phyloP scores from a whole-genome alignment of 2,797 vertebrate genomes.

The Acestrorhynchus altus region DNA sequence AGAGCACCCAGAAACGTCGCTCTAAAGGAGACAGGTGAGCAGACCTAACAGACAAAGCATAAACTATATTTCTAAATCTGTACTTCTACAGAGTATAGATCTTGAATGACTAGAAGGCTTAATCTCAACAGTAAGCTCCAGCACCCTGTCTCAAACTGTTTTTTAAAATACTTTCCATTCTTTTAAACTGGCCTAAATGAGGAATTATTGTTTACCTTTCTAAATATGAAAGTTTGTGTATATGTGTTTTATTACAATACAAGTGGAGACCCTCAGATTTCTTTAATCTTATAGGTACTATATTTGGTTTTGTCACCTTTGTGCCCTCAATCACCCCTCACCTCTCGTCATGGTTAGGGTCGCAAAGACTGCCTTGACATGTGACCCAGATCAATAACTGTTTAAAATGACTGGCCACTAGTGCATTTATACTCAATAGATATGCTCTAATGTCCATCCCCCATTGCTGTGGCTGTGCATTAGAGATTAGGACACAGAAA shows the following conservation, averaged over 20 bases:
- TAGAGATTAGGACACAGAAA: conserved; percentile 23
- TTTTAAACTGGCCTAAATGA: background rate
- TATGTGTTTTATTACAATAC: conserved; percentile 7
- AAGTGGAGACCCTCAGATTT: background rate
- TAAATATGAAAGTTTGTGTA: background rate
- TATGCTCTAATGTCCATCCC: conserved; percentile 54
- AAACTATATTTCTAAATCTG: too few relatives aligned
- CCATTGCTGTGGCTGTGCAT: conserved; percentile 14
- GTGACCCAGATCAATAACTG: conserved; percentile 84
- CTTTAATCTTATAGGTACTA: conserved; percentile 52
- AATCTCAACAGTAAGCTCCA: background rate
- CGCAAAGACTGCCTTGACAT: conserved; percentile 73
- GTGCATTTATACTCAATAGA: conserved; percentile 71
- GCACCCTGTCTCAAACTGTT: background rate
- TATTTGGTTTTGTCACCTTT: conserved; percentile 60
- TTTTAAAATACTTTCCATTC: background rate
- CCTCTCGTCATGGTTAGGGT: conserved; percentile 65
- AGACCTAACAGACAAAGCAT: background rate
- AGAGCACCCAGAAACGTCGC: conserved; percentile 88
- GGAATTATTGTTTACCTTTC: background rate
- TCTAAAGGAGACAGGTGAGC: conserved; percentile 92
- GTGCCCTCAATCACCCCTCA: conserved; percentile 57
- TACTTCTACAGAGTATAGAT: background rate
- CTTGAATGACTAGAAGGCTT: background rate
- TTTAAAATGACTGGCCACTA: conserved; percentile 77